Evolutionary conservation across 2,888 invertebrate genomes (phyloP).

Genomic region (Copidosoma aretas): DNA sequence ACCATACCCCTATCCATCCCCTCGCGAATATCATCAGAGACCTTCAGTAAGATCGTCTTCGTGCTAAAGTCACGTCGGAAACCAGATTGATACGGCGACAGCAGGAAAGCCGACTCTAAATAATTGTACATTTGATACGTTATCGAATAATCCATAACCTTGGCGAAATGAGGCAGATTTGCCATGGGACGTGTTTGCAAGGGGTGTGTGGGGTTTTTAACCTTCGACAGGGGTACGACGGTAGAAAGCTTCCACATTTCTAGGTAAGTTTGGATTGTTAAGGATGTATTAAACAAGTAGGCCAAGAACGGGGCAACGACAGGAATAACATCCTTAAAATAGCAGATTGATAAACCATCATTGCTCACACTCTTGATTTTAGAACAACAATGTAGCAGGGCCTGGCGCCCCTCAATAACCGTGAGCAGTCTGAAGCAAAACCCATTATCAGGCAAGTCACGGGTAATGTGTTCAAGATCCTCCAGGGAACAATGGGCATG

Average conservation of each 20-base stretch:
- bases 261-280: not conserved
- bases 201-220: not conserved
- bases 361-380: not conserved
- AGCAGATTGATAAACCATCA: not conserved
- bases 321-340: not conserved
- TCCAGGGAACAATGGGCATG: not conserved
- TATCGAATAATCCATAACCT: not conserved
- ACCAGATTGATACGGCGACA: not conserved
- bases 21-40: not conserved
- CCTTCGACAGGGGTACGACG: not conserved
- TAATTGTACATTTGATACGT: not conserved
- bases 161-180: slow-evolving; percentile 1
- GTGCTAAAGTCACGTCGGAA: not conserved
- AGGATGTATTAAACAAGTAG: not conserved
- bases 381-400: not conserved
- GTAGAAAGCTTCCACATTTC: not conserved
- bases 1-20: not conserved
- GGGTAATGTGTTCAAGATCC: not conserved
- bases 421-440: too few species aligned
- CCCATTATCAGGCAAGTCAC: too few species aligned
- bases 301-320: not conserved
- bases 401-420: not conserved
- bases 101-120: not conserved
- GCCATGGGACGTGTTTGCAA: not conserved
- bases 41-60: not conserved